Conservation (phyloP, 2,113 vertebrate genomes). For the Genyomyrus donnyi region DNA sequence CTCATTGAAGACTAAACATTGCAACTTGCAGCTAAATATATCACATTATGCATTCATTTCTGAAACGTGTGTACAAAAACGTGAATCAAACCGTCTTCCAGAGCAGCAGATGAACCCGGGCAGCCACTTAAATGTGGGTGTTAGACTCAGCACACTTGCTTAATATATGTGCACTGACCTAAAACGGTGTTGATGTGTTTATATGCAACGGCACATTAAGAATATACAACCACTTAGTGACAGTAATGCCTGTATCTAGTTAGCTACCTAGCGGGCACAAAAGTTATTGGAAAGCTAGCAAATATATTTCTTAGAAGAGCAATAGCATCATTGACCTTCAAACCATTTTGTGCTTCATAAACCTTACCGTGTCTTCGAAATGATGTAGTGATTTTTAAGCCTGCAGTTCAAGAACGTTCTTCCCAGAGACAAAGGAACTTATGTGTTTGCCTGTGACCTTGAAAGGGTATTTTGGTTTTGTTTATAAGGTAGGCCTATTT, state of each 20-base stretch:
- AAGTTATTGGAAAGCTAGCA: neutral
- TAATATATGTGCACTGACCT: neutral
- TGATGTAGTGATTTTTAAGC: neutral
- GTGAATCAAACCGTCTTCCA: neutral
- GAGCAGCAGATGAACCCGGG: neutral
- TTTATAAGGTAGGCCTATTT: neutral
- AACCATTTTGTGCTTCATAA: conserved; percentile 1
- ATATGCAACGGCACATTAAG: neutral
- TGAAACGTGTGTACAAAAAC: neutral
- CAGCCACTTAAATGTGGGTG: neutral
- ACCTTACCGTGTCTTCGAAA: neutral
- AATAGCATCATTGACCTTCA: neutral
- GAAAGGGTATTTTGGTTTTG: neutral
- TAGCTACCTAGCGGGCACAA: neutral
- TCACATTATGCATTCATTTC: neutral
- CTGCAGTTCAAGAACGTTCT: neutral
- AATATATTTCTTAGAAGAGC: neutral
- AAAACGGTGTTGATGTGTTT: neutral
- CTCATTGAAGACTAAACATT: neutral
- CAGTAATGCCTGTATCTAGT: neutral
- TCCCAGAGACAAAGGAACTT: neutral
- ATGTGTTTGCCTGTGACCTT: neutral
- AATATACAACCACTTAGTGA: neutral
- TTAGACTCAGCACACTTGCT: neutral
- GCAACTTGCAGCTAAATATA: neutral